phyloP scores from a whole-genome alignment of 2,888 invertebrate species.

The Hyalella azteca region DNA sequence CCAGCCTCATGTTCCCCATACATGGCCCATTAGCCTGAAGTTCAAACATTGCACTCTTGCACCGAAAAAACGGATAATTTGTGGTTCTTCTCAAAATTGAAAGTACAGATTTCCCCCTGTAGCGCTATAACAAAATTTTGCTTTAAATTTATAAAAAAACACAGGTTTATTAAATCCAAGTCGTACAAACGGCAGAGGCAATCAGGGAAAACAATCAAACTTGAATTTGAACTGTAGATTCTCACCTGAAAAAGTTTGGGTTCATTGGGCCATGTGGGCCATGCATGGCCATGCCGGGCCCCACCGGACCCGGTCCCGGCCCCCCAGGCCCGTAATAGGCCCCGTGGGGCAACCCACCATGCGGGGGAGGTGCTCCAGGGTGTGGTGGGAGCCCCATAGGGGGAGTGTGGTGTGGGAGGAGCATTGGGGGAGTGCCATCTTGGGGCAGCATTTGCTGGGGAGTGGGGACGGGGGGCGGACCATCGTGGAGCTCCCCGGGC shows the following conservation, averaged over 20 bases:
- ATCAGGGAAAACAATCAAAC: not conserved
- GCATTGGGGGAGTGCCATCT: slow-evolving; percentile 48
- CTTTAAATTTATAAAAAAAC: too few species aligned
- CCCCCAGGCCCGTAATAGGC: slow-evolving; percentile 48
- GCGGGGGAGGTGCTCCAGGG: slow-evolving; percentile 51
- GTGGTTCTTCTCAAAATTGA: too few species aligned
- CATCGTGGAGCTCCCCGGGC: slow-evolving; percentile 56
- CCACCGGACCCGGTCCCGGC: slow-evolving; percentile 52
- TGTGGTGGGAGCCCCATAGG: slow-evolving; percentile 36
- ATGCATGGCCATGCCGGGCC: slow-evolving; percentile 55
- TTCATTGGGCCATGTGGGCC: slow-evolving; percentile 51
- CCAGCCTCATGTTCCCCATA: too few species aligned
- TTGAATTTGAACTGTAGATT: not conserved
- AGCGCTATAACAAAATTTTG: too few species aligned
- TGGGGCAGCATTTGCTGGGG: slow-evolving; percentile 48
- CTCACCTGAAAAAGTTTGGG: slow-evolving; percentile 57
- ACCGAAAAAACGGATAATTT: too few species aligned
- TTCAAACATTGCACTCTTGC: too few species aligned
- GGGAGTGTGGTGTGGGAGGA: slow-evolving; percentile 48
- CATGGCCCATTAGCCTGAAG: too few species aligned
- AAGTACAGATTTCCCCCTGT: too few species aligned
- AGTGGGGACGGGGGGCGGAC: slow-evolving; percentile 56
- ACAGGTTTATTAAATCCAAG: too few species aligned
- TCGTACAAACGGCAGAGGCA: too few species aligned
- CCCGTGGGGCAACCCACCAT: slow-evolving; percentile 45